Evolutionary conservation across 2,888 invertebrate species (phyloP).

Genomic region (Epirrhoe tristata): DNA sequence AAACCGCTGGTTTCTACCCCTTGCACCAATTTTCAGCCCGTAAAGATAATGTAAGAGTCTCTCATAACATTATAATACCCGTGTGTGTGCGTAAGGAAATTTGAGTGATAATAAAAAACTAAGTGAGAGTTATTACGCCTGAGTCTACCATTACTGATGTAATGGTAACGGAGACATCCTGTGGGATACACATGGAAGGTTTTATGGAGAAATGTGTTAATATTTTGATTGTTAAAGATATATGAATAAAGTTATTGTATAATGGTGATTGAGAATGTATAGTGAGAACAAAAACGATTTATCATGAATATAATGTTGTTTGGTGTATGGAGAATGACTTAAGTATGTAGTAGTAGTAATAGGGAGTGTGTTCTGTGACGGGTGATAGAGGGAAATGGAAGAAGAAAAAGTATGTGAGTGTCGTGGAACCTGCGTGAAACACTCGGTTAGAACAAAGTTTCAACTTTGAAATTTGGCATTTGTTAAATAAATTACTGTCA

Average conservation of each 20-base stretch:
- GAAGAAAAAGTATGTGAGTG: too few relatives aligned
- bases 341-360: too few relatives aligned
- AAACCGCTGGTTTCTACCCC: slow-evolving; percentile 26
- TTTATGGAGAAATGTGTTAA: slow-evolving; percentile 14
- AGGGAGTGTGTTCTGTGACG: too few relatives aligned
- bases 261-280: not conserved
- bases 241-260: not conserved
- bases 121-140: slow-evolving; percentile 43
- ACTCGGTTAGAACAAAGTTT: too few relatives aligned
- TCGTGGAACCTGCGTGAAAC: too few relatives aligned
- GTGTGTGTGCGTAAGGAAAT: slow-evolving; percentile 71
- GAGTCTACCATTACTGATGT: slow-evolving; percentile 35
- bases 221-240: not conserved
- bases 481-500: too few relatives aligned
- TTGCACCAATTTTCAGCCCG: slow-evolving; percentile 56
- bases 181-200: slow-evolving; percentile 25
- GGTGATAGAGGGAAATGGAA: too few relatives aligned
- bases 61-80: slow-evolving; percentile 72
- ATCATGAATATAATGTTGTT: too few relatives aligned
- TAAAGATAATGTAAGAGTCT: slow-evolving; percentile 79
- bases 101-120: slow-evolving; percentile 78
- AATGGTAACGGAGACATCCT: slow-evolving; percentile 34
- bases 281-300: not conserved
- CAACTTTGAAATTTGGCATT: too few relatives aligned
- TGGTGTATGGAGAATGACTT: too few relatives aligned